Evolutionary conservation across 2,113 vertebrate species (phyloP).

Genomic region (Grallaria varia): DNA sequence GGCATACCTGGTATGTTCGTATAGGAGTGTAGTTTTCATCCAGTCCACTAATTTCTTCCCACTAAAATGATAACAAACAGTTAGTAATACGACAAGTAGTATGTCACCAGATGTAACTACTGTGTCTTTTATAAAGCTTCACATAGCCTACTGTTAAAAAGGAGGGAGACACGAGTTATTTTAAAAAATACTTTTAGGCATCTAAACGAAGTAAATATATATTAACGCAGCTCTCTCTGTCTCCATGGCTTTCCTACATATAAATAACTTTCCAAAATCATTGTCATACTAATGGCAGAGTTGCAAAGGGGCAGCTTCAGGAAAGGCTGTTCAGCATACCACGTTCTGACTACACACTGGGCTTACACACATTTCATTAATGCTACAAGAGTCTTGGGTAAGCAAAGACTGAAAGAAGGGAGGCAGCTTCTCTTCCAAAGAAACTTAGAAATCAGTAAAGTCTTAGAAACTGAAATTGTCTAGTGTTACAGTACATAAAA

Average conservation of each 20-base stretch:
- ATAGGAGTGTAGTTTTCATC: conserved; percentile 99
- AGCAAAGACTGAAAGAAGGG: background rate
- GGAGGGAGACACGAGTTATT: too few relatives aligned
- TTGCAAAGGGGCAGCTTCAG: background rate
- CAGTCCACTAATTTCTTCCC: conserved; percentile 99
- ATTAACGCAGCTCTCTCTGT: background rate
- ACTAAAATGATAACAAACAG: conserved; percentile 80
- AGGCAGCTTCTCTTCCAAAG: background rate
- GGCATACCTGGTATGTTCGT: conserved; percentile 98
- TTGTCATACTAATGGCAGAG: background rate
- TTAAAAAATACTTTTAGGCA: background rate
- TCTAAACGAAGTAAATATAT: background rate
- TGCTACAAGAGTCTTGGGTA: background rate
- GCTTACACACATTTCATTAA: background rate
- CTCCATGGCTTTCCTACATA: background rate
- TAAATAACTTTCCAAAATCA: background rate
- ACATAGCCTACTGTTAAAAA: too few relatives aligned
- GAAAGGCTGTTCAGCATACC: background rate
- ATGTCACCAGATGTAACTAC: background rate
- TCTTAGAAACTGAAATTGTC: background rate
- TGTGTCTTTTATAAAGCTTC: background rate
- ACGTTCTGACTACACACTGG: background rate
- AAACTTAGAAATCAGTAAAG: background rate
- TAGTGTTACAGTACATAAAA: background rate
- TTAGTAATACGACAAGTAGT: conserved; percentile 41